Evolutionary conservation across 23 tunicate species (phyloP), one percentile per base, ranked within the genome.

Genomic region (Halocynthia roretzi): DNA sequence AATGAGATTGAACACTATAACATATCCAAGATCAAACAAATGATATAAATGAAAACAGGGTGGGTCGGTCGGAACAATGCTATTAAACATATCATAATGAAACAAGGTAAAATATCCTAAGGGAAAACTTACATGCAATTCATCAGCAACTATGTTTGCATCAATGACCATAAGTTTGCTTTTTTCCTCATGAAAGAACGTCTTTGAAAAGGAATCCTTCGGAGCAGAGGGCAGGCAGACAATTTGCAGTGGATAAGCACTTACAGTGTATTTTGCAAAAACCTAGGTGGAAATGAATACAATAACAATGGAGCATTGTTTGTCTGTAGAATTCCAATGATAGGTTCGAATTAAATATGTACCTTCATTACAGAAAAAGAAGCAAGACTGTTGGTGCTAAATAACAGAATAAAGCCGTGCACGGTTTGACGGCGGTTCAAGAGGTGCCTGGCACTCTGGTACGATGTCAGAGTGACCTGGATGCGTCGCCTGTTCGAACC

Each of bases 311-410:
- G 4, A 18, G n/a, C n/a, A 15, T n/a, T 18, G 64, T 15, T 60
- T n/a, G 64, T n/a, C n/a, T 4, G 17, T 60, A 60, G 2, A 18
- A 60, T 15, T 18, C 64, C 18, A 15, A n/a, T 60, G n/a, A 60
- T 18, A 60, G 64, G 64, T 15, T 57, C 64, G 4, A 60, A 18
- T 50, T 14, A 72, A 1, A 58, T 0, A 8, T 52, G 76, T 82
- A 92, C 98, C 92, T 86, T 86, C 85, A 86, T 75, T 12, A 92
- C 76, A 15, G 91, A 83, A 64, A 85, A 82, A 7, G 92, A 86
- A 22, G 87, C 83, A 51, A 68, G 79, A 56, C 73, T 62, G 8
- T 22, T 7, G 6, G 98, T 86, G 71, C 86, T 83, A 63, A 87
- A 92, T 10, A 83, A 81, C 61, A 92, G 78, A 49, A 92, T 79